Percentiles rank a stretch among this genome's conserved stretches.
Conservation (phyloP, 2,113 vertebrate genomes). For the Meles meles region DNA sequence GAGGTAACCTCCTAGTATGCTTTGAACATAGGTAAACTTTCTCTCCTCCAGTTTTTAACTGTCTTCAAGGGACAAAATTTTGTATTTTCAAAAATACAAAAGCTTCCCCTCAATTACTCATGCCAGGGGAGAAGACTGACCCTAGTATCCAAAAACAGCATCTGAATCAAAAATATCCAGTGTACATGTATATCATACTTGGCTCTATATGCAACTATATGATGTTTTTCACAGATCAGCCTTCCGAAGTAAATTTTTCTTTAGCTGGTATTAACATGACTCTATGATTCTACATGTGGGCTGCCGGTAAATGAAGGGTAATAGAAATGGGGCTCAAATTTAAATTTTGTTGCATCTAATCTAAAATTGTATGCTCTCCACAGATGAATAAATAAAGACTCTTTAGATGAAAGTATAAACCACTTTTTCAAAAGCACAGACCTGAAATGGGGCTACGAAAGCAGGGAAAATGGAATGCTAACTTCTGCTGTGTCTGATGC, state of each 20-base stretch:
- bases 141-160: neutral
- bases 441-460: neutral
- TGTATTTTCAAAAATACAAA: slow-evolving; percentile 33
- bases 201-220: neutral
- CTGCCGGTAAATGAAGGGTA: slow-evolving; percentile 18
- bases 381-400: neutral
- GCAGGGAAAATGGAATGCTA: neutral
- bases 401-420: neutral
- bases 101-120: neutral
- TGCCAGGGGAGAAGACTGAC: neutral
- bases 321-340: neutral
- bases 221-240: neutral
- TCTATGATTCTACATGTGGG: neutral
- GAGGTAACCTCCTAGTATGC: neutral
- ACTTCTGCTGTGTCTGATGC: neutral
- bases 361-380: neutral
- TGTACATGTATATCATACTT: neutral
- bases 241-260: neutral
- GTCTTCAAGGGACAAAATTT: neutral
- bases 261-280: neutral
- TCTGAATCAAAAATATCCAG: neutral
- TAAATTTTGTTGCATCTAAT: neutral
- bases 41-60: neutral
- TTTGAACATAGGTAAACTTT: neutral
- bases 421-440: neutral